A percentile compares a stretch with the other conserved stretches of the same genome.
phyloP scores from a whole-genome alignment of 1,140 invertebrate genomes.

The Panagrolaimus sp. region DNA sequence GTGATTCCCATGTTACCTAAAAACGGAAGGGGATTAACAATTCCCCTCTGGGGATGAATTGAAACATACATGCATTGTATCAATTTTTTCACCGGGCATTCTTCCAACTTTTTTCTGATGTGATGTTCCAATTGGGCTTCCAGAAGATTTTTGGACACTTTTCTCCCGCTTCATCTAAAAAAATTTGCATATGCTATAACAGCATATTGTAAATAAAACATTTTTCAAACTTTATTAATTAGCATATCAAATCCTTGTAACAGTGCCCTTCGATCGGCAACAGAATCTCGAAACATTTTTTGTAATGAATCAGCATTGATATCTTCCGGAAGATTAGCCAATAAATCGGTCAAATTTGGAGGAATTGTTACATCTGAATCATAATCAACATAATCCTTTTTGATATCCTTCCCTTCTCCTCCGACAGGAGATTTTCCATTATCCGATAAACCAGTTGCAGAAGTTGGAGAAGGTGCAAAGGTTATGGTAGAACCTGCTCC shows the following conservation, averaged over 20 bases:
- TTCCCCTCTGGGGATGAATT: too few species aligned
- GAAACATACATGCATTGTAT: constrained; percentile 34
- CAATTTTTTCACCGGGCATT: constrained; percentile 27
- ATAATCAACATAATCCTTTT: constrained; percentile 48
- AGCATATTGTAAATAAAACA: neutral
- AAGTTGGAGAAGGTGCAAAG: too few species aligned
- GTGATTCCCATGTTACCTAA: constrained; percentile 40
- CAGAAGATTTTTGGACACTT: neutral
- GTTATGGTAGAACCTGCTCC: constrained; percentile 16
- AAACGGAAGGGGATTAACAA: neutral
- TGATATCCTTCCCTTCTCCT: neutral
- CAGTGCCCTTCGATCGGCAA: constrained; percentile 49
- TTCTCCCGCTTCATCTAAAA: neutral
- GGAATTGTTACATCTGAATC: constrained; percentile 57
- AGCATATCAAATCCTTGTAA: constrained; percentile 46
- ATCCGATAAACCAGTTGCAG: too few species aligned
- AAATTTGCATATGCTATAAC: neutral
- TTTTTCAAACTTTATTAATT: constrained; percentile 39
- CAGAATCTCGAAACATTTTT: constrained; percentile 54
- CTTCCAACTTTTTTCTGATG: neutral
- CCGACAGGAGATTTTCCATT: too few species aligned
- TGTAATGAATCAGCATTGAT: constrained; percentile 50
- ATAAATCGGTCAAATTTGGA: constrained; percentile 52
- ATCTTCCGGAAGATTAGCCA: constrained; percentile 55
- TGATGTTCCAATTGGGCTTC: neutral